Evolutionary conservation across 2,797 vertebrate species (phyloP).

Genomic region (Ataeniobius toweri): DNA sequence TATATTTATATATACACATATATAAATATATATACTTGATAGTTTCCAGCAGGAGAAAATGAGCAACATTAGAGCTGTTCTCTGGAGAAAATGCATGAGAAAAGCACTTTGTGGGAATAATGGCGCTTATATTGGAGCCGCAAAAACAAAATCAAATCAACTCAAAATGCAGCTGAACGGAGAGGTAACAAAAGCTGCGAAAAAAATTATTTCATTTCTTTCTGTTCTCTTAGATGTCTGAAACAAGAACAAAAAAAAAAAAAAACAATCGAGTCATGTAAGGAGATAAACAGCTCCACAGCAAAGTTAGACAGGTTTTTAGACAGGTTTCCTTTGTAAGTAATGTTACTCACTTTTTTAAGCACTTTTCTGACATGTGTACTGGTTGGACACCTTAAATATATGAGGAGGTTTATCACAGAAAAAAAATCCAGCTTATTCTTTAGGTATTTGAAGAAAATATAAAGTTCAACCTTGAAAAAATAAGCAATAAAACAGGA

Average conservation of each 20-base stretch:
- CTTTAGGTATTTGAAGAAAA: background rate
- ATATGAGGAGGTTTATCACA: background rate
- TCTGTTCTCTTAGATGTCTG: constrained; percentile 5
- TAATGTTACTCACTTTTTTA: constrained; percentile 16
- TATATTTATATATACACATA: too few species aligned
- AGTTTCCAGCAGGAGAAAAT: constrained; percentile 20
- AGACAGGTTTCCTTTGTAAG: constrained; percentile 9
- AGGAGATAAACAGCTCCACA: constrained; percentile 18
- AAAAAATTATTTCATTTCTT: background rate
- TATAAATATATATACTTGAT: constrained; percentile 12
- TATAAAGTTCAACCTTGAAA: background rate
- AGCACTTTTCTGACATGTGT: constrained; percentile 24
- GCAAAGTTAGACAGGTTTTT: background rate
- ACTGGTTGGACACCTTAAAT: constrained; percentile 4
- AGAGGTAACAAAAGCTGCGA: constrained; percentile 19
- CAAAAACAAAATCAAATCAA: constrained; percentile 29
- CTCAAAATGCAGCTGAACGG: constrained; percentile 30
- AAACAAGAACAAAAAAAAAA: constrained; percentile 3
- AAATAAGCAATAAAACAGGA: background rate
- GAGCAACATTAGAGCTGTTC: constrained; percentile 36
- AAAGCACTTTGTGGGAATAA: constrained; percentile 19
- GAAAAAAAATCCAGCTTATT: background rate
- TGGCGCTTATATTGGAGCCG: constrained; percentile 3
- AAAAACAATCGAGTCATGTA: constrained; percentile 15
- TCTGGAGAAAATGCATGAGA: constrained; percentile 29